Percentiles rank a stretch among this genome's conserved stretches.
phyloP scores from a whole-genome alignment of 2,888 invertebrate species.

The Chymomyza amoena region DNA sequence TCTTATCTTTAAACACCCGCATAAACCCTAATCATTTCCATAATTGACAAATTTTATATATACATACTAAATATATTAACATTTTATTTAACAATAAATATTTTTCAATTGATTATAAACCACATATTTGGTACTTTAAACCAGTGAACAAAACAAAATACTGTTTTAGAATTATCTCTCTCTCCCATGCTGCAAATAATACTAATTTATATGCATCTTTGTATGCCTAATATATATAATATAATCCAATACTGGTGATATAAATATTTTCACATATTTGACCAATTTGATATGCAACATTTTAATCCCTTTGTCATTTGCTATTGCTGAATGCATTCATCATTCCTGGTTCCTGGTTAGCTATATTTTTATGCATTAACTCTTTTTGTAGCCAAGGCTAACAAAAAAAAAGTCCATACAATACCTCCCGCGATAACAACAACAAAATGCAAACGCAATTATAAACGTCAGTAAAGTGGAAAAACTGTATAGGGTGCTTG shows the following conservation, averaged over 20 bases:
- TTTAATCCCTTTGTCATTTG: neutral
- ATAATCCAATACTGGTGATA: neutral
- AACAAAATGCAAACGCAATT: slow-evolving; percentile 33
- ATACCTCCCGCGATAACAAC: neutral
- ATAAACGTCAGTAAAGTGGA: slow-evolving; percentile 38
- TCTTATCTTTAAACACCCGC: too few species aligned
- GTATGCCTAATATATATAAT: neutral
- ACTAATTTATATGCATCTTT: neutral
- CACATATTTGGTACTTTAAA: neutral
- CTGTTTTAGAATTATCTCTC: neutral
- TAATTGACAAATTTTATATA: neutral
- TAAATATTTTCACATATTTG: slow-evolving; percentile 9
- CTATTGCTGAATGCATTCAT: slow-evolving; percentile 31
- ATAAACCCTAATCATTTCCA: neutral
- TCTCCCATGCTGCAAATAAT: neutral
- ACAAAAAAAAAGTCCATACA: slow-evolving; percentile 40
- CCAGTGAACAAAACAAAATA: neutral
- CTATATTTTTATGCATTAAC: neutral
- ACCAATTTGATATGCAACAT: neutral
- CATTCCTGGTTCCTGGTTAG: slow-evolving; percentile 15
- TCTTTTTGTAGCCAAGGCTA: neutral
- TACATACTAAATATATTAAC: neutral
- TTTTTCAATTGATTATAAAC: neutral
- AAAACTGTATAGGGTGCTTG: slow-evolving; percentile 27
- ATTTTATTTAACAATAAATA: neutral